These are phyloP conservation scores for Zosterops lateralis DNA, from an alignment of 2,113 vertebrate species.

Conservation along the genomic window DNA sequence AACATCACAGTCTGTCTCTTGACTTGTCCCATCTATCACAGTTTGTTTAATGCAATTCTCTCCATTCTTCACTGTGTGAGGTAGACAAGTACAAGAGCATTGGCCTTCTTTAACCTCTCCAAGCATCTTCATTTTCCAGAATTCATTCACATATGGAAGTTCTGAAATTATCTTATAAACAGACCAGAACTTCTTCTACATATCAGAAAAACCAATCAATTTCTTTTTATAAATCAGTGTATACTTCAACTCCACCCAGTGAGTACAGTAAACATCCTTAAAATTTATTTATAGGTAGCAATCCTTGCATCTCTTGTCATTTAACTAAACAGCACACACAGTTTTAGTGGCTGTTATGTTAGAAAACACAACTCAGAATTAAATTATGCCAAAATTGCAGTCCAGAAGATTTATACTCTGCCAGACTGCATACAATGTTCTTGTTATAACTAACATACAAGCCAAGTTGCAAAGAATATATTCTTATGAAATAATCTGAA, in stretches of 20 bases:
- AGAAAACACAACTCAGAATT: constrained; percentile 2
- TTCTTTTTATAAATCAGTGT: constrained; percentile 2
- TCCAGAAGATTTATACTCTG: constrained; percentile 8
- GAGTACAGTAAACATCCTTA: neutral
- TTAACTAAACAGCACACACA: neutral
- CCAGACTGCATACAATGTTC: neutral
- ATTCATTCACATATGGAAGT: neutral
- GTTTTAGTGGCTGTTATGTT: neutral
- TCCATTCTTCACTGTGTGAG: neutral
- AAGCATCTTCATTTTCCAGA: neutral
- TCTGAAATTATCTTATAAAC: neutral
- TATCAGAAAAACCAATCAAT: neutral
- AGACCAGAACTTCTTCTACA: neutral
- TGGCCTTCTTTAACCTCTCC: neutral
- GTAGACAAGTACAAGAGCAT: neutral
- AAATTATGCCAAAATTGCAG: neutral
- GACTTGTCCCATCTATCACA: neutral
- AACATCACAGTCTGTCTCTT: neutral
- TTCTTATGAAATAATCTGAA: constrained; percentile 18
- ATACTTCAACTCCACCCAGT: neutral
- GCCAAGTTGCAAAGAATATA: neutral
- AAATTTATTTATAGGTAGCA: constrained; percentile 23
- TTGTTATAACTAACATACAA: neutral
- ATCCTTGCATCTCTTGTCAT: neutral
- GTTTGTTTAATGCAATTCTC: neutral